Conservation (phyloP, 2,888 invertebrate species). For the Synergus umbraculus region DNA sequence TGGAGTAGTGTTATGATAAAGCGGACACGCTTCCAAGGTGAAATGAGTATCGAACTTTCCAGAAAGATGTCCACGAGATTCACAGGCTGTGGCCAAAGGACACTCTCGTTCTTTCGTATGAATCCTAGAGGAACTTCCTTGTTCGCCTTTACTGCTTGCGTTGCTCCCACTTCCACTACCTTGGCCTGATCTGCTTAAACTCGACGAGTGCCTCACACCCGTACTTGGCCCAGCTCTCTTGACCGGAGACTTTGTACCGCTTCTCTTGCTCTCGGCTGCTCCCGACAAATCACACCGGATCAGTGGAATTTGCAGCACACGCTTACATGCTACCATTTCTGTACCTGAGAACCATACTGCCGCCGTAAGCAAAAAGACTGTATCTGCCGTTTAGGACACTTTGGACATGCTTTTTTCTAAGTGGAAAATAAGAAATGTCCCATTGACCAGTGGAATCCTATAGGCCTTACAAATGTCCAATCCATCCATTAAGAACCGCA, state of each 20-base stretch:
- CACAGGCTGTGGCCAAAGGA: constrained; percentile 91
- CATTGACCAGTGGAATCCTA: constrained; percentile 55
- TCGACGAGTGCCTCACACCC: constrained; percentile 72
- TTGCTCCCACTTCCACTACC: constrained; percentile 61
- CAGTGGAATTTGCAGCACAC: constrained; percentile 61
- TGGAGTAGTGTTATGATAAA: constrained; percentile 91
- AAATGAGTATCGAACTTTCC: constrained; percentile 90
- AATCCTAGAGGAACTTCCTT: constrained; percentile 62
- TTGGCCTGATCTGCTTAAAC: constrained; percentile 66
- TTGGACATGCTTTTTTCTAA: constrained; percentile 57
- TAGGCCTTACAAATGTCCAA: constrained; percentile 55
- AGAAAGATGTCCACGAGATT: constrained; percentile 92
- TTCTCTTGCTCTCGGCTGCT: constrained; percentile 50
- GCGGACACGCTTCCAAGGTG: constrained; percentile 93
- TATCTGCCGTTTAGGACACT: constrained; percentile 62
- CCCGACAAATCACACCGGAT: constrained; percentile 61
- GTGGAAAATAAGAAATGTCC: constrained; percentile 50
- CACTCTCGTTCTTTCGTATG: constrained; percentile 84
- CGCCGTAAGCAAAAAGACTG: constrained; percentile 64
- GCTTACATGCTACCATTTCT: constrained; percentile 61
- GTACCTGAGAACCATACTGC: constrained; percentile 64
- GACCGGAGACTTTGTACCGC: constrained; percentile 81
- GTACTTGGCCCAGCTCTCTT: constrained; percentile 79
- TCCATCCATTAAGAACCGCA: constrained; percentile 61
- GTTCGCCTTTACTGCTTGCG: constrained; percentile 61